These are phyloP conservation scores for Helogale parvula DNA, from an alignment of 2,113 vertebrate species.

Conservation along the genomic window DNA sequence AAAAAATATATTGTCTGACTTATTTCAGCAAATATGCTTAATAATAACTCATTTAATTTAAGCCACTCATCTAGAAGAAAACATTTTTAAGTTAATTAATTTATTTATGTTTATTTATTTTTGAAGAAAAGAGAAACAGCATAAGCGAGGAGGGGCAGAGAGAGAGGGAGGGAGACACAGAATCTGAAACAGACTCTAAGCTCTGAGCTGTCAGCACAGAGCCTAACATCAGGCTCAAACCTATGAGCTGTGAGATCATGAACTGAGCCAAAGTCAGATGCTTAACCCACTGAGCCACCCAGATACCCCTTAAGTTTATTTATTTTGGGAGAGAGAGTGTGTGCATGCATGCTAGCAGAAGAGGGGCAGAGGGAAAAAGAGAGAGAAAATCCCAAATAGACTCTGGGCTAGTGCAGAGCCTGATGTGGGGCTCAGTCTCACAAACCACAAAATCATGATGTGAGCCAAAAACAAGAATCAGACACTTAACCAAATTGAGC, in stretches of 20 bases:
- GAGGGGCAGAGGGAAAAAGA: neutral
- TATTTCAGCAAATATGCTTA: constrained; percentile 40
- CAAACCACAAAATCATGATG: neutral
- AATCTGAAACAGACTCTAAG: neutral
- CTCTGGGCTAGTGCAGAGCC: neutral
- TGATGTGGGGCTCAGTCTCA: fast-evolving
- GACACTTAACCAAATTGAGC: neutral
- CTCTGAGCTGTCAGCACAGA: neutral
- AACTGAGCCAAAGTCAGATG: neutral
- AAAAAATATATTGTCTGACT: neutral
- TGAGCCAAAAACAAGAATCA: neutral
- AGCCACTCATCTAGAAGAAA: constrained; percentile 58
- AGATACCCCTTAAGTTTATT: neutral
- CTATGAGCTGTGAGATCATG: neutral
- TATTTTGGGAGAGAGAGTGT: too few species aligned
- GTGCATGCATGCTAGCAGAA: neutral
- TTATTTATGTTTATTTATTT: neutral
- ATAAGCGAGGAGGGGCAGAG: neutral
- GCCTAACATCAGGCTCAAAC: fast-evolving
- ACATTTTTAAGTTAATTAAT: neutral
- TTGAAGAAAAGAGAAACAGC: neutral
- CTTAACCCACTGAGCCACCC: constrained; percentile 3
- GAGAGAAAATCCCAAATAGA: neutral
- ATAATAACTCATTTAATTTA: constrained; percentile 29
- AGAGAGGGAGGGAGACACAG: neutral